These are phyloP conservation scores for Hybognathus amarus DNA, from an alignment of 2,797 vertebrate species.

Conservation along the genomic window DNA sequence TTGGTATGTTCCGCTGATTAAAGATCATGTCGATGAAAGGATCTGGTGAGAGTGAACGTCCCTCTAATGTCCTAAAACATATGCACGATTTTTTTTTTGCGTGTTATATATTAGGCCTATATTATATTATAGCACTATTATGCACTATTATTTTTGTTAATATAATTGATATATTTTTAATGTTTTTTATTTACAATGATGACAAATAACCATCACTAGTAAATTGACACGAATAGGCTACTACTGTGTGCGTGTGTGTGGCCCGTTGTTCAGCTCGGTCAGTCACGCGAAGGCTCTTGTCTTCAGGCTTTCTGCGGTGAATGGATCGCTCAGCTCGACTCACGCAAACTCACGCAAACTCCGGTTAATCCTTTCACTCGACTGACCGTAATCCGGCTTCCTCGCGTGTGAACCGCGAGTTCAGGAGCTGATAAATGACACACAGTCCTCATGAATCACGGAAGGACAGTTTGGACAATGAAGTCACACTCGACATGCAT, in stretches of 20 bases:
- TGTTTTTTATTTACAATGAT: neutral
- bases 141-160: too few species aligned
- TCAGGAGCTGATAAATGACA: neutral
- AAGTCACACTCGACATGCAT: neutral
- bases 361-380: slow-evolving; percentile 4
- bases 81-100: neutral
- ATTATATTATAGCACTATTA: too few species aligned
- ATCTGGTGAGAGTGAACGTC: too few species aligned
- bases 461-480: neutral
- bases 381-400: slow-evolving; percentile 2
- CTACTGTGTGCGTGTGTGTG: neutral
- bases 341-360: slow-evolving; percentile 9
- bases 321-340: slow-evolving; percentile 65
- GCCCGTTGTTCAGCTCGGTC: slow-evolving; percentile 75
- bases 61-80: neutral
- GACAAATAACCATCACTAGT: neutral
- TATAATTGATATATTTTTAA: too few species aligned
- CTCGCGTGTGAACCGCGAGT: slow-evolving; percentile 45
- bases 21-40: too few species aligned
- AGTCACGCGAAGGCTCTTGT: slow-evolving; percentile 81
- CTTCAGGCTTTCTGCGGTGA: slow-evolving; percentile 64
- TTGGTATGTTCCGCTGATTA: too few species aligned
- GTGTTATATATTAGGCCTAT: neutral
- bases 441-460: slow-evolving; percentile 9
- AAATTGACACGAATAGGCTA: neutral